Evolutionary conservation across 2,113 vertebrate species (phyloP).

Genomic region (Petroica traversi): DNA sequence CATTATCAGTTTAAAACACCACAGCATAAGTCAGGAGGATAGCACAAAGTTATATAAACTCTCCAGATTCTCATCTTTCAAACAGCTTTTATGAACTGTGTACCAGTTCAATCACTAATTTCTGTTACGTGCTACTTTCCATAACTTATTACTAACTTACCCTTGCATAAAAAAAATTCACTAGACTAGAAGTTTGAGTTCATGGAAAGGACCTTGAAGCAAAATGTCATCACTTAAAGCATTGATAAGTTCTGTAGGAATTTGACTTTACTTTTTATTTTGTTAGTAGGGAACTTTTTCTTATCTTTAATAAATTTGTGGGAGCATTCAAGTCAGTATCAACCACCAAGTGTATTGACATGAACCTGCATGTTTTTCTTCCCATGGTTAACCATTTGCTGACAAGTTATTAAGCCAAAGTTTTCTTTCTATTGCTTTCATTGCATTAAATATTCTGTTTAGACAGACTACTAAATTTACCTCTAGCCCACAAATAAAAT

Average conservation of each 20-base stretch:
- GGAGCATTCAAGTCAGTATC: neutral
- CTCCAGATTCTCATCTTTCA: neutral
- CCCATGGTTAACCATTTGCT: neutral
- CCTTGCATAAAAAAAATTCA: neutral
- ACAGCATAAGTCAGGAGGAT: neutral
- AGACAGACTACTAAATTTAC: neutral
- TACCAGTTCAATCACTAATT: neutral
- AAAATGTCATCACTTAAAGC: neutral
- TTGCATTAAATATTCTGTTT: neutral
- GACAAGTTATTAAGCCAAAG: neutral
- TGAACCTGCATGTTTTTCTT: neutral
- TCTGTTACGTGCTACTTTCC: neutral
- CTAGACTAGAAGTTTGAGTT: neutral
- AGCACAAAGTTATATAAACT: neutral
- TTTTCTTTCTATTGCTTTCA: neutral
- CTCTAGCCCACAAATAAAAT: neutral
- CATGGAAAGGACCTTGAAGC: neutral
- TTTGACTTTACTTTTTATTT: neutral
- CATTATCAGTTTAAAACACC: neutral
- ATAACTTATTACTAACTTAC: neutral
- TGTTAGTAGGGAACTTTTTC: accelerated
- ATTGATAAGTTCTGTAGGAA: neutral
- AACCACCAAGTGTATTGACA: neutral
- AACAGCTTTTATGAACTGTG: neutral
- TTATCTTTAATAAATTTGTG: neutral